Evolutionary conservation across 1,140 invertebrate species (phyloP).

Genomic region (Leptinotarsa lineolata): DNA sequence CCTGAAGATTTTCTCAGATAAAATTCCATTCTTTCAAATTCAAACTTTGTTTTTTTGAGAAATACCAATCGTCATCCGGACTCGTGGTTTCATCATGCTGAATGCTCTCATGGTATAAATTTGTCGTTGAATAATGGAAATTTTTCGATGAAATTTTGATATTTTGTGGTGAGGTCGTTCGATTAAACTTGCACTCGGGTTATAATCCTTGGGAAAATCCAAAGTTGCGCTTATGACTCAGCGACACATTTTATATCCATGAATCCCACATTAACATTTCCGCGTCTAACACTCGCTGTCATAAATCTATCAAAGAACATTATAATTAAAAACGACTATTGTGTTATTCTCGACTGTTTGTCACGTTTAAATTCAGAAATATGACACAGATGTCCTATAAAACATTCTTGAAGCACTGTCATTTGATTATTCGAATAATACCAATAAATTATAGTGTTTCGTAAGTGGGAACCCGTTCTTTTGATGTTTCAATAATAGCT

Average conservation of each 20-base stretch:
- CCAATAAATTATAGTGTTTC: constrained; percentile 29
- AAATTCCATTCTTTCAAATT: no score
- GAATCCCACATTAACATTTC: constrained; percentile 26
- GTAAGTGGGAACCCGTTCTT: constrained; percentile 8
- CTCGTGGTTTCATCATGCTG: no score
- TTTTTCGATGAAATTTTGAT: no score
- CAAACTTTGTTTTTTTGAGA: no score
- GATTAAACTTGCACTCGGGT: no score
- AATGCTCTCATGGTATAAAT: no score
- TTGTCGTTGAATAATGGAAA: no score
- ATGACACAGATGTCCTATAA: constrained; percentile 34
- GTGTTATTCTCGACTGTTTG: constrained; percentile 32
- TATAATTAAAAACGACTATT: constrained; percentile 41
- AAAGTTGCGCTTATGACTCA: background rate
- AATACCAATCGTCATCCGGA: no score
- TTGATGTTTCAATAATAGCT: constrained; percentile 2
- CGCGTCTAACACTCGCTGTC: constrained; percentile 25
- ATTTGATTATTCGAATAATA: constrained; percentile 29
- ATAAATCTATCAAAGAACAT: constrained; percentile 37
- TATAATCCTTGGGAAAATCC: background rate
- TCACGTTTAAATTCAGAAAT: constrained; percentile 36
- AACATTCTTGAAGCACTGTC: constrained; percentile 26
- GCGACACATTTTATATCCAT: constrained; percentile 2
- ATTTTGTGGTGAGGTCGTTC: no score
- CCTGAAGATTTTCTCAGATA: no score